A percentile compares a stretch with the other conserved stretches of the same genome.
phyloP scores from a whole-genome alignment of 2,888 invertebrate genomes.

The Spisula solida region DNA sequence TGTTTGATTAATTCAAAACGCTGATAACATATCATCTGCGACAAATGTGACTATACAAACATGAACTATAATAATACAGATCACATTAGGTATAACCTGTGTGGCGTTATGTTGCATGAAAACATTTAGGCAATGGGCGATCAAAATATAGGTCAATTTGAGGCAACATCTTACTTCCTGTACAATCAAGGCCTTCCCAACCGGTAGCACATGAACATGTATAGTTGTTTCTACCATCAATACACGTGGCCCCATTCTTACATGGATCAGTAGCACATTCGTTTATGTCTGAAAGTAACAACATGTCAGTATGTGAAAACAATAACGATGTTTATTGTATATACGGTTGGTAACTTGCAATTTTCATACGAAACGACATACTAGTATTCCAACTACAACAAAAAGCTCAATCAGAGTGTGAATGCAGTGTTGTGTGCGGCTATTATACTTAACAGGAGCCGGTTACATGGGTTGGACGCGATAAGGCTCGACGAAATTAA shows the following conservation, averaged over 20 bases:
- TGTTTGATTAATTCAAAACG: no score
- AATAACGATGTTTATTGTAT: no score
- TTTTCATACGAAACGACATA: no score
- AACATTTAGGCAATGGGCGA: background rate
- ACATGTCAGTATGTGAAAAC: background rate
- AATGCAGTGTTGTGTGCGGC: background rate
- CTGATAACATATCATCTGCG: no score
- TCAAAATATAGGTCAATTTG: background rate
- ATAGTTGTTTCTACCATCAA: constrained; percentile 18
- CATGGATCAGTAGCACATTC: constrained; percentile 18
- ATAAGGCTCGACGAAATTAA: background rate
- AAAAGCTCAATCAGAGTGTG: background rate
- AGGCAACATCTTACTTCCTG: background rate
- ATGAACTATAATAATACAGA: no score
- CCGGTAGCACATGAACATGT: background rate
- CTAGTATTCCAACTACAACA: background rate
- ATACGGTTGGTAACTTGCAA: background rate
- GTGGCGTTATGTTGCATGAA: no score
- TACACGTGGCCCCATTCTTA: constrained; percentile 8
- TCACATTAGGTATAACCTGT: no score
- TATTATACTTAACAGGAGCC: background rate
- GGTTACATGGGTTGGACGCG: background rate
- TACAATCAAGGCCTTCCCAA: background rate
- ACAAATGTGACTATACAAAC: no score
- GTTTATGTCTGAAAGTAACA: constrained; percentile 19